Conservation (phyloP, 2,888 invertebrate genomes). For the Pandemis heparana region DNA sequence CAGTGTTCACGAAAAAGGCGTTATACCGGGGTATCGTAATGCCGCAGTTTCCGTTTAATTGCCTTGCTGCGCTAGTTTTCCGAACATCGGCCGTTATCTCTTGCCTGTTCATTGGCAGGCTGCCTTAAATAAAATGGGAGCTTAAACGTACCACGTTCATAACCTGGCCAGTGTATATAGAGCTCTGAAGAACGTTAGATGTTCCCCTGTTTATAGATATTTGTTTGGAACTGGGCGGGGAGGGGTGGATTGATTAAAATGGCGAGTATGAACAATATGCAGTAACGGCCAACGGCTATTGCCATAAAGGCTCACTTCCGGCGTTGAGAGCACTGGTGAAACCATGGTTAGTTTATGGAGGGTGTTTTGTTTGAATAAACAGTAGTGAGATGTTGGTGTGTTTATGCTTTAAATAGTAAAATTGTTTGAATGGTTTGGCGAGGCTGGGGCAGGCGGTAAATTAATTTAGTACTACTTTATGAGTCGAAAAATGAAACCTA, state of each 20-base stretch:
- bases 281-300: constrained; percentile 51
- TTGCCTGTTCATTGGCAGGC: constrained; percentile 63
- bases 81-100: constrained; percentile 49
- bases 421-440: neutral
- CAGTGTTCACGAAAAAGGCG: constrained; percentile 24
- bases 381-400: constrained; percentile 2
- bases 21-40: constrained; percentile 46
- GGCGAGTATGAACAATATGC: constrained; percentile 51
- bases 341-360: constrained; percentile 41
- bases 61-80: constrained; percentile 52
- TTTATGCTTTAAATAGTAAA: constrained; percentile 10
- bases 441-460: too few species aligned
- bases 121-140: constrained; percentile 69
- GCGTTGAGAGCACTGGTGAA: constrained; percentile 43
- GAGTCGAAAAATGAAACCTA: too few species aligned
- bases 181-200: constrained; percentile 24
- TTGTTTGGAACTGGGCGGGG: constrained; percentile 20
- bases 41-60: constrained; percentile 51
- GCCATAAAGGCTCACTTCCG: constrained; percentile 51
- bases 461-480: neutral
- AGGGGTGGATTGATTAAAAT: constrained; percentile 45
- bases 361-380: constrained; percentile 29
- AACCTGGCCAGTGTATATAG: constrained; percentile 44
- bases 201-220: constrained; percentile 38
- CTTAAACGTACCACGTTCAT: constrained; percentile 58